Base-by-base conservation (phyloP, 2,888 invertebrate genomes). In the Seira sanloemensis region DNA sequence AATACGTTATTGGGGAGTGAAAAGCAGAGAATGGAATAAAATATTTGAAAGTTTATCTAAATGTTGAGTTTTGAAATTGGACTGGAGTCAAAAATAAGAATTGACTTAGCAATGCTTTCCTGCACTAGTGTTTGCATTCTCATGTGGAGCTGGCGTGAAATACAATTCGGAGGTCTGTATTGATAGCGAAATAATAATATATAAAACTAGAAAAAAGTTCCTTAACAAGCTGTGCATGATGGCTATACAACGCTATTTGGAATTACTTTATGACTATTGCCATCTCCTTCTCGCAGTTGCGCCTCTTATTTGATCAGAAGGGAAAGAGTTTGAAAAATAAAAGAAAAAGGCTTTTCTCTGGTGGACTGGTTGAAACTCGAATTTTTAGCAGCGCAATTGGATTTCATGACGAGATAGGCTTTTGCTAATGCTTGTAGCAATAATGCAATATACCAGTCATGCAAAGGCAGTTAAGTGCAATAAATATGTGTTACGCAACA, bases 151-250 rank as follows among this genome's bases (percentile, higher is more conserved):
- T 54, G 50, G 18, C 5, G 24, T 16, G 24, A 67, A 67, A 67
- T 67, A 16, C 67, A n/a, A n/a, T 19, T 21, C 12, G 24, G 16
- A 67, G 23, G 9, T 67, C 12, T 58, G 54, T 67, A 67, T 23
- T 27, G 67, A 50, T 50, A n/a, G 16, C 68, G 19, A 37, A 21
- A 66, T 9, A n/a, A n/a, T n/a, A n/a, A n/a, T n/a, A 24, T 37
- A 27, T 67, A 67, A n/a, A 69, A 9, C 69, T n/a, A n/a, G n/a
- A 26, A 37, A 37, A 37, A 37, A 37, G 37, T 37, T 24, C 37
- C 50, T 23, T 79, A 78, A 79, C 69, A 79, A 62, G 78, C 72
- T 71, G 72, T 21, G 26, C 26, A 66, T 79, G 78, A 79, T 71
- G 78, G 66, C 62, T 79, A 73, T 72, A 79, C 50, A 37, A 37